Percentiles rank a stretch among this genome's conserved stretches.
Evolutionary conservation across 1,140 invertebrate genomes (phyloP).

Genomic region (Lineus longissimus): DNA sequence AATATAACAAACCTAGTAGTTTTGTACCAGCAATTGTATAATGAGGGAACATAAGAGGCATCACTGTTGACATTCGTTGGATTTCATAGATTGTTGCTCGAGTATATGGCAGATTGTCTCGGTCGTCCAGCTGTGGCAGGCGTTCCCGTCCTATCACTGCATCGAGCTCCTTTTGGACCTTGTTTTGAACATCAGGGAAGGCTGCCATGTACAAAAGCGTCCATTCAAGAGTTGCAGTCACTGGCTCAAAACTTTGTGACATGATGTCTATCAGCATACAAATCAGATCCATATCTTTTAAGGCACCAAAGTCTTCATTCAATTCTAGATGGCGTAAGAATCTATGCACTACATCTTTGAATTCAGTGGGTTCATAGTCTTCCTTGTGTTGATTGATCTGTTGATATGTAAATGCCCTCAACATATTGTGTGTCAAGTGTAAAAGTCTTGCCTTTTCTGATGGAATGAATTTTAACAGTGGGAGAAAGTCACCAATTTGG

Average conservation of each 20-base stretch:
- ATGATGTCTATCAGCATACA: constrained; percentile 66
- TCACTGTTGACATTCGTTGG: constrained; percentile 39
- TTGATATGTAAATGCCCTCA: constrained; percentile 24
- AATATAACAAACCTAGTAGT: not conserved
- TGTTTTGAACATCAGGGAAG: constrained; percentile 67
- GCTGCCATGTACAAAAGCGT: constrained; percentile 77
- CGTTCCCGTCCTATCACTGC: constrained; percentile 30
- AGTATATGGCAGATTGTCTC: constrained; percentile 43
- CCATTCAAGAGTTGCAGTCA: constrained; percentile 79
- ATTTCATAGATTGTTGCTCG: constrained; percentile 45
- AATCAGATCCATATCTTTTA: constrained; percentile 33
- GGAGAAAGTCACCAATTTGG: constrained; percentile 23
- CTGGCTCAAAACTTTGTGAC: constrained; percentile 83
- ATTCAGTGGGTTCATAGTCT: constrained; percentile 29
- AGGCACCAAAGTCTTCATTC: constrained; percentile 30
- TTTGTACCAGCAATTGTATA: constrained; percentile 9
- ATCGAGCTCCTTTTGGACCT: constrained; percentile 39
- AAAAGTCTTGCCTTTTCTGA: constrained; percentile 19
- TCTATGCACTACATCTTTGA: constrained; percentile 34
- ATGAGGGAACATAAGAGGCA: constrained; percentile 38
- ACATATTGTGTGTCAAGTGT: constrained; percentile 15
- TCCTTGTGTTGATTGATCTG: constrained; percentile 35
- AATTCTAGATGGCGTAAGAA: constrained; percentile 35
- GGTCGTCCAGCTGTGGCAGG: constrained; percentile 30
- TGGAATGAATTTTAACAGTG: constrained; percentile 24